Percentiles rank a stretch among this genome's conserved stretches.
phyloP scores from a whole-genome alignment of 2,113 vertebrate species.

The Rhinogobius similis region DNA sequence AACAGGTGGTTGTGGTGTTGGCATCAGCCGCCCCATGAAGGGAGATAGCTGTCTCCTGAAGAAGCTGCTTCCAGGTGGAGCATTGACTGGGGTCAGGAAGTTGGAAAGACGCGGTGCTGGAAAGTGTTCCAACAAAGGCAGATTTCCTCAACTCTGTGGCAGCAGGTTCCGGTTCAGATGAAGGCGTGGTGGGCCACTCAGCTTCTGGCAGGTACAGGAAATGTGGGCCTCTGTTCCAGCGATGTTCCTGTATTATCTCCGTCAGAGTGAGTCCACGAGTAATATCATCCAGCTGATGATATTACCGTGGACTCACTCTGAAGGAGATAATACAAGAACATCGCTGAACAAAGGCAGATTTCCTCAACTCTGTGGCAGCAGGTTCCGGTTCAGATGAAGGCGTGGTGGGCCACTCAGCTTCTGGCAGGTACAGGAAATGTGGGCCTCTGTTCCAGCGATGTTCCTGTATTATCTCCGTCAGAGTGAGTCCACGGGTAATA shows the following conservation, averaged over 20 bases:
- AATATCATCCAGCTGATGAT: too few relatives aligned
- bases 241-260: not conserved
- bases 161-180: not conserved
- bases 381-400: not conserved
- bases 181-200: not conserved
- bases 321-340: too few relatives aligned
- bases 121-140: not conserved
- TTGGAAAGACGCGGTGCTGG: not conserved
- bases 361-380: not conserved
- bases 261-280: not conserved
- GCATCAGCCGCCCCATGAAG: constrained; percentile 13
- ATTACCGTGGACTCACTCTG: too few relatives aligned
- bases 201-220: not conserved
- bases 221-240: not conserved
- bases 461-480: not conserved
- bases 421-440: not conserved
- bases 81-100: not conserved
- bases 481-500: not conserved
- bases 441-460: not conserved
- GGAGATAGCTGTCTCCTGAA: not conserved
- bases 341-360: not conserved
- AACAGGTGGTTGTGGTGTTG: constrained; percentile 19
- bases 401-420: not conserved
- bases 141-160: not conserved
- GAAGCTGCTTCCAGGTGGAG: not conserved